Evolutionary conservation across 2,113 vertebrate species (phyloP).

Genomic region (Paracanthobrama guichenoti): DNA sequence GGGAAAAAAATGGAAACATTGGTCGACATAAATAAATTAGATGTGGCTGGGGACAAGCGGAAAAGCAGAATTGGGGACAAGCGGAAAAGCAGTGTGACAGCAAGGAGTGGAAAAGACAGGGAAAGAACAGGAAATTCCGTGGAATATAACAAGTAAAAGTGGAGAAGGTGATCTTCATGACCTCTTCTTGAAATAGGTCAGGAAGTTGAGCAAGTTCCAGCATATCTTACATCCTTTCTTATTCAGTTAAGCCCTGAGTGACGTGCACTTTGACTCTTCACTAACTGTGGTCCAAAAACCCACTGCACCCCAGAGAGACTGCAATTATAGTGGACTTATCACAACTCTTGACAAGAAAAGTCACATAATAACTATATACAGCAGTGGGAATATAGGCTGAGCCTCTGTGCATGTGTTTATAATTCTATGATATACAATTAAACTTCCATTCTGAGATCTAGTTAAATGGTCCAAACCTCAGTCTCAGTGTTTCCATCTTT

Average conservation of each 20-base stretch:
- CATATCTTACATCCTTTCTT: conserved; percentile 65
- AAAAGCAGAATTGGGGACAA: not conserved
- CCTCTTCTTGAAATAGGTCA: conserved; percentile 44
- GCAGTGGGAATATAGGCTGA: not conserved
- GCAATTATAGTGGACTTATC: not conserved
- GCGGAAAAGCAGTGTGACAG: not conserved
- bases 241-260: conserved; percentile 45
- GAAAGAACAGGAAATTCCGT: conserved; percentile 16
- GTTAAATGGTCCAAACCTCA: conserved; percentile 4
- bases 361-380: not conserved
- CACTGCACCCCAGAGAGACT: not conserved
- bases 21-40: not conserved
- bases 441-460: conserved; percentile 30
- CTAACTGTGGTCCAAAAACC: not conserved
- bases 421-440: conserved; percentile 27
- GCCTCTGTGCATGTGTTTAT: conserved; percentile 14
- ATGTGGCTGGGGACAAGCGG: not conserved
- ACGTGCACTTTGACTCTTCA: conserved; percentile 23
- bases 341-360: not conserved
- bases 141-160: conserved; percentile 14
- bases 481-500: conserved; percentile 9
- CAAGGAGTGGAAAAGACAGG: not conserved
- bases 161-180: conserved; percentile 35
- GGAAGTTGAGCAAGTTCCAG: conserved; percentile 49
- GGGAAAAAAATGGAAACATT: not conserved